Evolutionary conservation across 1,140 invertebrate species (phyloP).

Genomic region (Lanistes nyassanus): DNA sequence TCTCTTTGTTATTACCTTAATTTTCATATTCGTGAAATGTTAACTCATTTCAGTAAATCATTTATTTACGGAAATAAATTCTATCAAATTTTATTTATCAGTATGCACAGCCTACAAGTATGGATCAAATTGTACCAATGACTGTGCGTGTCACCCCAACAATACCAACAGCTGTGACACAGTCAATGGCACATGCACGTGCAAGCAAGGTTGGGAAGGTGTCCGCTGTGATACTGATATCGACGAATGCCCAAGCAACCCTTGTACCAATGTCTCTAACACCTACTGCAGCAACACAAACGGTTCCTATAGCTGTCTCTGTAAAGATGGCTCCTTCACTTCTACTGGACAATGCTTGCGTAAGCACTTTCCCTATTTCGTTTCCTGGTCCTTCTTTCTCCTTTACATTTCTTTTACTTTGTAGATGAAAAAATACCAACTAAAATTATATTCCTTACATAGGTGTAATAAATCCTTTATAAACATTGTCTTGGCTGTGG

Average conservation of each 20-base stretch:
- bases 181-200: conserved; percentile 4
- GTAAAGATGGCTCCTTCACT: background rate
- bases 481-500: no score
- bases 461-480: no score
- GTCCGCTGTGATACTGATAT: conserved; percentile 1
- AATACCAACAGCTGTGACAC: background rate
- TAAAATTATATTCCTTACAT: no score
- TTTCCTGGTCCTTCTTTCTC: no score
- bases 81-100: background rate
- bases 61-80: no score
- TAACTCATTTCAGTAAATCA: no score
- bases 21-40: no score
- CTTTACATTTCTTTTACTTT: no score
- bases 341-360: background rate
- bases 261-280: background rate
- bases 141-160: background rate
- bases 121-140: background rate
- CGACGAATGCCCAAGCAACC: background rate
- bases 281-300: background rate
- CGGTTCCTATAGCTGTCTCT: background rate
- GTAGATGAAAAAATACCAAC: no score
- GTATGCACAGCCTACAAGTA: background rate
- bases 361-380: no score
- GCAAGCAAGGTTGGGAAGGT: conserved; percentile 1
- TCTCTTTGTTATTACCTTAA: no score